Evolutionary conservation across 1,140 invertebrate species (phyloP), one percentile per base, ranked within the genome.

Genomic region (Propsilocerus akamusi): DNA sequence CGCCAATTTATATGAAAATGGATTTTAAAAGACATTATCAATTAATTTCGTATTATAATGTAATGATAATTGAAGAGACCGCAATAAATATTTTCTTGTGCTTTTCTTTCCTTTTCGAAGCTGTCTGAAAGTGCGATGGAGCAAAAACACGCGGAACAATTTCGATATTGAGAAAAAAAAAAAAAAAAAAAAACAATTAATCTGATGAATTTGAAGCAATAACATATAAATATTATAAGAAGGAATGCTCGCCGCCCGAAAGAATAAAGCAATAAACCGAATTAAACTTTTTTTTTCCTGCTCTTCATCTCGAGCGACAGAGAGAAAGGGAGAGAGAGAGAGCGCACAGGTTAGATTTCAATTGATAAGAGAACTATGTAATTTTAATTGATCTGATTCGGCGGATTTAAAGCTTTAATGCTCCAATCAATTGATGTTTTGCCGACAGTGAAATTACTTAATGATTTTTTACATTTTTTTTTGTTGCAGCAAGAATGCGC

Each of bases 1-100:
- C n/a, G n/a, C n/a, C n/a, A n/a, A n/a, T n/a, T n/a, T n/a, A n/a
- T n/a, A n/a, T n/a, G n/a, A n/a, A n/a, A n/a, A n/a, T n/a, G n/a
- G n/a, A n/a, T n/a, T n/a, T n/a, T n/a, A n/a, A n/a, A 41, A 41
- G 34, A 41, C 34, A 41, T 41, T 41, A 41, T 41, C 34, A 41
- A 41, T 41, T 41, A 41, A 41, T 41, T 41, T 41, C 34, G 22
- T 41, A 41, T 41, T 41, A 41, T 20, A 41, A 41, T 41, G 34
- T 41, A 41, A 41, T 41, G 34, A 41, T 41, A 41, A 41, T 41
- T 41, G 34, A 20, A 41, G 22, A 41, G 34, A 41, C 34, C 14
- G 34, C 34, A 41, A 41, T 41, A 14, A 41, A 10, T 41, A 7
- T 41, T 17, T 17, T 41, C 22, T 17, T 20, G 17, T 20, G 5